Conservation (phyloP, 2,113 vertebrate genomes). For the Oryzias celebensis region DNA sequence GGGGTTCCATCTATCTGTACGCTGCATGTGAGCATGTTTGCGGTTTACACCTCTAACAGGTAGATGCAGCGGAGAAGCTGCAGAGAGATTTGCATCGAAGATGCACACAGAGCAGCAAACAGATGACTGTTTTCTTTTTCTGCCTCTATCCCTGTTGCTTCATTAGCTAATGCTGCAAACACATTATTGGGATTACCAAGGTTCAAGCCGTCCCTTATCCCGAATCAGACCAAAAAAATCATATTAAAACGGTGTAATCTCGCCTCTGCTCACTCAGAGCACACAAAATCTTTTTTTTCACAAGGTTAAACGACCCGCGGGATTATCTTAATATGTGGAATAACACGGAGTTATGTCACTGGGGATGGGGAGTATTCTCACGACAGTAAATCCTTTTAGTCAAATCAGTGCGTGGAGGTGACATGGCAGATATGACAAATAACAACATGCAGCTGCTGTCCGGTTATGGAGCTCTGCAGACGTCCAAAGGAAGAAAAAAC, state of each 20-base stretch:
- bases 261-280: conserved; percentile 15
- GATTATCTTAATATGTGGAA: conserved; percentile 70
- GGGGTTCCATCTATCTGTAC: conserved; percentile 43
- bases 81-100: conserved; percentile 4
- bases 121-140: conserved; percentile 11
- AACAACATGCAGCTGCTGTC: conserved; percentile 25
- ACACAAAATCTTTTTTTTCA: conserved; percentile 55
- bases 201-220: conserved; percentile 31
- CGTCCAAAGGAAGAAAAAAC: background rate
- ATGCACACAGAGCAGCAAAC: background rate
- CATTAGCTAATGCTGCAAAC: conserved; percentile 57
- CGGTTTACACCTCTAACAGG: conserved; percentile 22
- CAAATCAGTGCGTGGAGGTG: conserved; percentile 61
- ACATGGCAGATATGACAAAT: conserved; percentile 56
- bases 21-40: conserved; percentile 32
- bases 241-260: conserved; percentile 57
- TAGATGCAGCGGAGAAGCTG: conserved; percentile 10
- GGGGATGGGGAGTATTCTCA: conserved; percentile 58
- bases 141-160: conserved; percentile 37
- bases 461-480: conserved; percentile 1
- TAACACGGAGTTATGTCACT: conserved; percentile 69
- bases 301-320: conserved; percentile 61
- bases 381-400: conserved; percentile 71
- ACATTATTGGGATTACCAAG: conserved; percentile 57
- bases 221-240: conserved; percentile 49